Conservation (phyloP, 2,888 invertebrate species). For the Pardosa pseudoannulata region DNA sequence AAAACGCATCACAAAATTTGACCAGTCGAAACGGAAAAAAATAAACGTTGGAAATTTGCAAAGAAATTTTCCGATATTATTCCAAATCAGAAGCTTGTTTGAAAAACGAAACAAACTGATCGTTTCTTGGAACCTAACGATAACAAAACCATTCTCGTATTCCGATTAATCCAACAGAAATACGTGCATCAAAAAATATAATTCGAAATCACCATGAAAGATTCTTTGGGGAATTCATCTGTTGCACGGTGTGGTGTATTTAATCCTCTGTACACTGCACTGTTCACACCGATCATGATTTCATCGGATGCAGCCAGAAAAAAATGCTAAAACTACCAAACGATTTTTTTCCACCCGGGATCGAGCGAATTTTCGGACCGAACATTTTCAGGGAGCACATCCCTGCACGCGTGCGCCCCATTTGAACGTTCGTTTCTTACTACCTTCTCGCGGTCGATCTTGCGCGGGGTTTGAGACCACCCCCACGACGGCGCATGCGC, state of each 20-base stretch:
- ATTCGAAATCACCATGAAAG: neutral
- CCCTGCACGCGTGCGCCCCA: neutral
- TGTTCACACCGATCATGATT: no score
- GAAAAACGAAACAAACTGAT: no score
- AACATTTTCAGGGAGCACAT: neutral
- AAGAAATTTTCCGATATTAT: no score
- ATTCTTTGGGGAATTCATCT: neutral
- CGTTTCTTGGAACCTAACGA: no score
- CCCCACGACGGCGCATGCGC: constrained; percentile 19
- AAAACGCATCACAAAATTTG: no score
- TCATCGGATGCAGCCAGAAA: no score
- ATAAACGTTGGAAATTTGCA: no score
- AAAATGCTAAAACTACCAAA: neutral
- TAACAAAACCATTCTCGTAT: no score
- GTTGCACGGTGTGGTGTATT: neutral
- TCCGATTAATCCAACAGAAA: neutral
- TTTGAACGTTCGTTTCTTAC: constrained; percentile 30
- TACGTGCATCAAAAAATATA: neutral
- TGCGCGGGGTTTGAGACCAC: constrained; percentile 31
- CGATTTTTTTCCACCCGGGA: neutral
- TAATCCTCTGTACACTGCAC: no score
- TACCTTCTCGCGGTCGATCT: constrained; percentile 60
- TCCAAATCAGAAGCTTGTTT: no score
- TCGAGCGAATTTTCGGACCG: neutral
- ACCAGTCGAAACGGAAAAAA: no score